phyloP scores from a whole-genome alignment of 2,797 vertebrate species.

The Borostomias antarcticus region DNA sequence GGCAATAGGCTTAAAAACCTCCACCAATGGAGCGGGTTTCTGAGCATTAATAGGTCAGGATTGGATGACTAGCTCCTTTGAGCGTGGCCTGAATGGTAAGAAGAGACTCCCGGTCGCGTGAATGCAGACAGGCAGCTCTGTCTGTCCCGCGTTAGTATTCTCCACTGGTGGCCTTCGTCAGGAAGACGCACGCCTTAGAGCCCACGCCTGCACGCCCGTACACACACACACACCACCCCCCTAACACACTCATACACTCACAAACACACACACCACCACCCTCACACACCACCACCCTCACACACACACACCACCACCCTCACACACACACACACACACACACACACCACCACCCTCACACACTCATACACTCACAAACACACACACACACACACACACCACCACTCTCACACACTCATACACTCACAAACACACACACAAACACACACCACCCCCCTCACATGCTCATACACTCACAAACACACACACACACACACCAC shows the following conservation, averaged over 20 bases:
- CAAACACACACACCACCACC: constrained; percentile 16
- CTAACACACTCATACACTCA: constrained; percentile 29
- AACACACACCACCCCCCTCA: neutral
- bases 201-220: too few relatives aligned
- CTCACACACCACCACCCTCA: neutral
- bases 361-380: neutral
- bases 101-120: constrained; percentile 74
- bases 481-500: neutral
- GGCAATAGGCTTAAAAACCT: constrained; percentile 77
- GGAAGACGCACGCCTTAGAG: constrained; percentile 58
- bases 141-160: constrained; percentile 77
- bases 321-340: too few relatives aligned
- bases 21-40: constrained; percentile 75
- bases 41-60: constrained; percentile 73
- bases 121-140: constrained; percentile 76
- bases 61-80: constrained; percentile 78
- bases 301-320: too few relatives aligned
- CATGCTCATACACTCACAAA: too few relatives aligned
- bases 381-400: neutral
- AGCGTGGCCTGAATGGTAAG: constrained; percentile 75
- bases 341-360: neutral
- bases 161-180: constrained; percentile 63
- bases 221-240: neutral
- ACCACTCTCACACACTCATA: neutral
- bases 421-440: neutral